phyloP scores from a whole-genome alignment of 2,797 vertebrate species.

The Pangasius mekongensis region DNA sequence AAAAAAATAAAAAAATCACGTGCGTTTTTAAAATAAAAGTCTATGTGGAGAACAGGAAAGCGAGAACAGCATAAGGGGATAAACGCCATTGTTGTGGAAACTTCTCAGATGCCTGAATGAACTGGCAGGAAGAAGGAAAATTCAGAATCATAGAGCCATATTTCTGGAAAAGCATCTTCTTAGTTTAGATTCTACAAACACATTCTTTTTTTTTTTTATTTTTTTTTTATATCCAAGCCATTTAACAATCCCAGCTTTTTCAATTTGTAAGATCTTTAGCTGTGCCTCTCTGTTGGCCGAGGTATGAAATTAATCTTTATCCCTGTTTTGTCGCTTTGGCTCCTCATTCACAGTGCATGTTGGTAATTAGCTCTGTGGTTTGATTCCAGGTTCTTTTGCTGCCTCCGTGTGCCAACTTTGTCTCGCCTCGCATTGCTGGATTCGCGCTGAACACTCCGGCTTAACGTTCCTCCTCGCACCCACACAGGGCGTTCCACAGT shows the following conservation, averaged over 20 bases:
- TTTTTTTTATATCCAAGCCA: background rate
- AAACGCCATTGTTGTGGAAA: background rate
- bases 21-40: background rate
- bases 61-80: background rate
- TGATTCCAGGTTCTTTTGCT: constrained; percentile 72
- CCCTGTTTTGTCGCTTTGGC: constrained; percentile 73
- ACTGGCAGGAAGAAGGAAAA: background rate
- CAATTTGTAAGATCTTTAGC: constrained; percentile 77
- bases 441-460: constrained; percentile 68
- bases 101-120: background rate
- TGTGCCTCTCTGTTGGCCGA: constrained; percentile 69
- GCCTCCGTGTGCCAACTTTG: constrained; percentile 72
- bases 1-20: too few relatives aligned
- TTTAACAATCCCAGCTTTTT: constrained; percentile 61
- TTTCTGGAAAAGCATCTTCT: background rate
- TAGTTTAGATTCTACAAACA: constrained; percentile 2
- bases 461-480: constrained; percentile 60
- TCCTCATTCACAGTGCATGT: constrained; percentile 73
- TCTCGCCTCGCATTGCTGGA: background rate
- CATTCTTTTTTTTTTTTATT: background rate
- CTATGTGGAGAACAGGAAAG: background rate
- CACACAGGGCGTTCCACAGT: constrained; percentile 52
- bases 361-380: constrained; percentile 79
- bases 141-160: background rate
- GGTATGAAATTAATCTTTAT: constrained; percentile 79